Evolutionary conservation across 2,888 invertebrate species (phyloP).

Genomic region (Omphaloscelis lunosa): DNA sequence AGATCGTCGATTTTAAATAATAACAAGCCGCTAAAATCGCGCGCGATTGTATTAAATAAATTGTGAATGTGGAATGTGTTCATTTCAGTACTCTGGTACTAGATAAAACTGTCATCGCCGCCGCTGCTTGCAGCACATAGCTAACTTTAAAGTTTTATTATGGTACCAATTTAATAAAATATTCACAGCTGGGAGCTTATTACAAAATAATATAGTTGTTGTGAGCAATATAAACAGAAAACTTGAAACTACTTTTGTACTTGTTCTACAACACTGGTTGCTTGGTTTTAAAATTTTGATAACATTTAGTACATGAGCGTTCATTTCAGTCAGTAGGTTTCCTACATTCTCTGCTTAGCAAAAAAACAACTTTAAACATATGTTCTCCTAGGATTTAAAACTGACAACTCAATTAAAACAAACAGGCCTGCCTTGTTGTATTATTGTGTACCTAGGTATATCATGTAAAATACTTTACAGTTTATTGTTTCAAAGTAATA

Average conservation of each 20-base stretch:
- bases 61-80: background rate
- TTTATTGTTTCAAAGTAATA: slow-evolving; percentile 7
- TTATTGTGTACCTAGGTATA: background rate
- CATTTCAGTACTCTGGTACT: background rate
- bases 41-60: slow-evolving; percentile 9
- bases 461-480: background rate
- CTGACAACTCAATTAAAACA: background rate
- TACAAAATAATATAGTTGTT: background rate
- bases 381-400: background rate
- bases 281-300: background rate
- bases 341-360: background rate
- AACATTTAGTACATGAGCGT: background rate
- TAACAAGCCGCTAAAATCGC: slow-evolving; percentile 11
- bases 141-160: background rate
- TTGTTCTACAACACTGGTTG: background rate
- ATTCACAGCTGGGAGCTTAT: background rate
- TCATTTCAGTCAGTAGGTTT: background rate
- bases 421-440: background rate
- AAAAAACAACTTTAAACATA: background rate
- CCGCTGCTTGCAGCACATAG: background rate
- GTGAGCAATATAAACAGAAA: too few species aligned
- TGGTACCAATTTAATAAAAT: background rate
- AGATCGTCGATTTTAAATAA: slow-evolving; percentile 15
- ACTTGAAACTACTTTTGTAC: background rate
- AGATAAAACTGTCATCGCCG: background rate